These are phyloP conservation scores for Rafetus swinhoei DNA, from an alignment of 2,113 vertebrate genomes.

Conservation along the genomic window DNA sequence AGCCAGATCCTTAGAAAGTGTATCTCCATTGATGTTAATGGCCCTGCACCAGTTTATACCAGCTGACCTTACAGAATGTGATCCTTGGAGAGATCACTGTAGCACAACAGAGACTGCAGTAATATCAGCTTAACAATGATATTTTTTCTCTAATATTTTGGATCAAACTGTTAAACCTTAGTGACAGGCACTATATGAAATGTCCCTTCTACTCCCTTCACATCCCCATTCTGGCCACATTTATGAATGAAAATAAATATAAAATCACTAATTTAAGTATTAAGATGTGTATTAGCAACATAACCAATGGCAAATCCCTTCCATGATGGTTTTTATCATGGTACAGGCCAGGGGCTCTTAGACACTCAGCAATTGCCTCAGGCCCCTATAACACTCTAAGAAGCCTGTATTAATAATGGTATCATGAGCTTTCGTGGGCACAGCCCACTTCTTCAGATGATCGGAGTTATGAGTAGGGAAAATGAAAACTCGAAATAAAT, in stretches of 20 bases:
- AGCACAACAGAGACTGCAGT: neutral
- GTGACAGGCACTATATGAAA: conserved; percentile 8
- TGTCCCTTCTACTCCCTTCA: conserved; percentile 8
- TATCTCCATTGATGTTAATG: neutral
- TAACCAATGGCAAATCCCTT: conserved; percentile 57
- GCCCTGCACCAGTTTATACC: neutral
- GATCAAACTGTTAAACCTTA: neutral
- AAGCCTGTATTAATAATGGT: neutral
- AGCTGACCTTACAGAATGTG: neutral
- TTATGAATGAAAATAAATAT: conserved; percentile 45
- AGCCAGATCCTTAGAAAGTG: neutral
- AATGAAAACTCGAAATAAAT: too few species aligned
- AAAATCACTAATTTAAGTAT: conserved; percentile 42
- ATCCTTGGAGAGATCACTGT: neutral
- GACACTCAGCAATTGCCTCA: conserved; percentile 56
- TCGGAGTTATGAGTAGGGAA: too few species aligned
- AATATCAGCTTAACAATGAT: conserved; percentile 20
- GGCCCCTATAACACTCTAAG: conserved; percentile 60
- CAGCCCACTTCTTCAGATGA: too few species aligned
- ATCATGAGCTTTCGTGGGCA: too few species aligned
- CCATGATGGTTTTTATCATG: conserved; percentile 55
- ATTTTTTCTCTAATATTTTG: conserved; percentile 15
- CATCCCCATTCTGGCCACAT: conserved; percentile 27
- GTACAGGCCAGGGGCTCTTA: conserved; percentile 37
- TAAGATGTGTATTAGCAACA: conserved; percentile 62